Evolutionary conservation across 1,140 invertebrate species (phyloP).

Genomic region (Diabrotica virgifera): DNA sequence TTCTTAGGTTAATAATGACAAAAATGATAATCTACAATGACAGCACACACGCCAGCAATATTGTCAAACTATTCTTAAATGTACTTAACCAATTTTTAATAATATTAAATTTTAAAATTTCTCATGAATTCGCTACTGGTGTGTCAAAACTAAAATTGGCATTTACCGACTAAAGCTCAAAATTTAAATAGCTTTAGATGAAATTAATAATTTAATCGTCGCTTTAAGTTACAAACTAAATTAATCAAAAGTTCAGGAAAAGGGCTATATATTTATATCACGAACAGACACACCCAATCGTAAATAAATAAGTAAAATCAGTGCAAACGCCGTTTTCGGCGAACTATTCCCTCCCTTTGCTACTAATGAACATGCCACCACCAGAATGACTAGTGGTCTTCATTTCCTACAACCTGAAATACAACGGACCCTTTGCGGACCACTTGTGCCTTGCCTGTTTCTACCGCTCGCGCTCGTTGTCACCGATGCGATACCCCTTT

Average conservation of each 20-base stretch:
- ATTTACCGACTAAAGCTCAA: neutral
- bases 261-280: constrained; percentile 26
- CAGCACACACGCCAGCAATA: too few relatives aligned
- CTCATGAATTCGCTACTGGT: too few relatives aligned
- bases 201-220: neutral
- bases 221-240: neutral
- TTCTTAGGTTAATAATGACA: too few relatives aligned
- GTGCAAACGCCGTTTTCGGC: constrained; percentile 15
- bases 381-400: constrained; percentile 39
- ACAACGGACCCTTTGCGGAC: constrained; percentile 12
- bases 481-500: constrained; percentile 13
- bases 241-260: constrained; percentile 3
- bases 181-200: neutral
- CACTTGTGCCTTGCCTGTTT: constrained; percentile 14
- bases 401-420: constrained; percentile 31
- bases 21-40: too few relatives aligned
- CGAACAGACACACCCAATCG: constrained; percentile 21
- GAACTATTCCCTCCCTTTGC: constrained; percentile 16
- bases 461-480: constrained; percentile 9
- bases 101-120: too few relatives aligned
- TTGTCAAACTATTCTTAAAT: too few relatives aligned
- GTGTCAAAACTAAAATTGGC: neutral
- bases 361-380: constrained; percentile 38
- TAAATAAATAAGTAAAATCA: constrained; percentile 35
- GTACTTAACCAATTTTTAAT: too few relatives aligned